phyloP scores from a whole-genome alignment of 2,888 invertebrate genomes.

The Drosophila gaucha region DNA sequence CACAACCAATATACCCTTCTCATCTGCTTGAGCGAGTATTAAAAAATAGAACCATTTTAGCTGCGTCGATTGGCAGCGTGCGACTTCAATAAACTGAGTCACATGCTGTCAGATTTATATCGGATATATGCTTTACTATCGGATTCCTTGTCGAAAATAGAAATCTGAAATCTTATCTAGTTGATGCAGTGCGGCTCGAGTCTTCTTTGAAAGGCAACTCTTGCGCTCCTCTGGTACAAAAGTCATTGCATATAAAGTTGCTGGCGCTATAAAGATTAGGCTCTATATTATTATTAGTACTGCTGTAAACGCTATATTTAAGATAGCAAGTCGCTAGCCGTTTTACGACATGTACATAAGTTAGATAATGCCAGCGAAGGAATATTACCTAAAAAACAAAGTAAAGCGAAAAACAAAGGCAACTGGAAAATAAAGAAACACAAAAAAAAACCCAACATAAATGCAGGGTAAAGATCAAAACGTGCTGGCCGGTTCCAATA shows the following conservation, averaged over 20 bases:
- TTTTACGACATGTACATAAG: slow-evolving; percentile 40
- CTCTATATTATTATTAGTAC: slow-evolving; percentile 61
- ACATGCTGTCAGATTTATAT: slow-evolving; percentile 49
- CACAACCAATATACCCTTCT: background rate
- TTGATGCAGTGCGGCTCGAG: background rate
- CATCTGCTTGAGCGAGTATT: background rate
- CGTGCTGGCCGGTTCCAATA: slow-evolving; percentile 37
- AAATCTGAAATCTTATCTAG: slow-evolving; percentile 60
- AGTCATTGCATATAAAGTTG: slow-evolving; percentile 55
- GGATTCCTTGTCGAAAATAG: background rate
- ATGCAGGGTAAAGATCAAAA: slow-evolving; percentile 57
- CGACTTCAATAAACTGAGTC: slow-evolving; percentile 51
- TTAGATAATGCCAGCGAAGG: slow-evolving; percentile 40
- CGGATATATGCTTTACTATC: slow-evolving; percentile 17
- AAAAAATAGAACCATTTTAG: background rate
- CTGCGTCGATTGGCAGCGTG: slow-evolving; percentile 36
- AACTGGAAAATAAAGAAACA: slow-evolving; percentile 5
- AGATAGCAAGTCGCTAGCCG: slow-evolving; percentile 58
- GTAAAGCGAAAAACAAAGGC: slow-evolving; percentile 11
- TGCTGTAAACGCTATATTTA: slow-evolving; percentile 68
- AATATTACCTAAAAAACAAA: slow-evolving; percentile 27
- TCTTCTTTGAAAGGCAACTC: background rate
- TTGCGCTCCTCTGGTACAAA: slow-evolving; percentile 54
- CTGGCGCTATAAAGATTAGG: slow-evolving; percentile 66
- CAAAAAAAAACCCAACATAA: slow-evolving; percentile 26